These are phyloP conservation scores for Fringilla coelebs DNA, from an alignment of 2,797 vertebrate species.

Conservation along the genomic window DNA sequence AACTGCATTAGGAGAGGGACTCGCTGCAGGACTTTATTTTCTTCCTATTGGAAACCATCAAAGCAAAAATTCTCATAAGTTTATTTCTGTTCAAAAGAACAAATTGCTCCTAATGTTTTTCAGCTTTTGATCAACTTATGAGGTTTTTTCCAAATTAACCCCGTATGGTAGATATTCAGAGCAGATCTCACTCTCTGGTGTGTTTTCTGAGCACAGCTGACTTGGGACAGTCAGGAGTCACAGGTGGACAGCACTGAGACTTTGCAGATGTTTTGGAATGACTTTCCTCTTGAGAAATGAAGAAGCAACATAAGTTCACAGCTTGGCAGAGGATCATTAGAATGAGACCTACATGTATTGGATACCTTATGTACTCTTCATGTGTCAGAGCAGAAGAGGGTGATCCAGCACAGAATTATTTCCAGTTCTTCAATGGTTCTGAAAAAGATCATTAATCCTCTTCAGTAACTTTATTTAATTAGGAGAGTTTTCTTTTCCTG, in stretches of 20 bases:
- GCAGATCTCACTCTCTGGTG: background rate
- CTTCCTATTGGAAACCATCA: constrained; percentile 47
- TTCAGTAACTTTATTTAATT: background rate
- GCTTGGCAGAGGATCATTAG: background rate
- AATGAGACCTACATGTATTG: background rate
- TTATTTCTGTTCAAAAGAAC: constrained; percentile 57
- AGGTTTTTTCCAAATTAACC: constrained; percentile 39
- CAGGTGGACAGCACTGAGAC: background rate
- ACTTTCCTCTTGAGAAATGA: background rate
- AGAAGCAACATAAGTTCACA: background rate
- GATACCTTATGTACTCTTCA: background rate
- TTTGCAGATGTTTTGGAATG: background rate
- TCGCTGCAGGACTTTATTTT: background rate
- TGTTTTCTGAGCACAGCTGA: background rate
- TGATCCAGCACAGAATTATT: background rate
- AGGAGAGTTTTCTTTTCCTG: background rate
- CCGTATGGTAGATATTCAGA: background rate
- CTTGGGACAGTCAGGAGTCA: background rate
- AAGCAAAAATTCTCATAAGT: constrained; percentile 17
- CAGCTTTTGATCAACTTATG: constrained; percentile 50
- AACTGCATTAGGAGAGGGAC: background rate
- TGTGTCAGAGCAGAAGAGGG: background rate
- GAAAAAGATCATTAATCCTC: background rate
- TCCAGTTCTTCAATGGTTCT: background rate
- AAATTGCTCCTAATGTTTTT: constrained; percentile 55